phyloP scores from a whole-genome alignment of 2,888 invertebrate species.

The Acleris laterana region DNA sequence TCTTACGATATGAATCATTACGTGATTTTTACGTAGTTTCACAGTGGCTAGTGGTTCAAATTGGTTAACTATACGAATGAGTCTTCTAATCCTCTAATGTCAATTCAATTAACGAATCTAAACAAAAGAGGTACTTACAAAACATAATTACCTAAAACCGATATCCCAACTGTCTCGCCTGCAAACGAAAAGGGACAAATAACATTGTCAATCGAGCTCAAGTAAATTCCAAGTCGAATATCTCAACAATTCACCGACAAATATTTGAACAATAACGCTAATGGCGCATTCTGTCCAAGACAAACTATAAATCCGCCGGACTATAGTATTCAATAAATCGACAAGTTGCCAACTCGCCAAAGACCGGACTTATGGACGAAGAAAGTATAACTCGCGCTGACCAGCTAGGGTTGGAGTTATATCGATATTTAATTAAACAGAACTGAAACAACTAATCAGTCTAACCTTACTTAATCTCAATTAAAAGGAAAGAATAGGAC shows the following conservation, averaged over 20 bases:
- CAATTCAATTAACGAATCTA: too few species aligned
- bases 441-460: not conserved
- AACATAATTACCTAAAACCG: too few species aligned
- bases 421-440: constrained; percentile 10
- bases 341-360: constrained; percentile 72
- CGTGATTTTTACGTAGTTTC: too few species aligned
- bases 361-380: constrained; percentile 81
- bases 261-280: constrained; percentile 41
- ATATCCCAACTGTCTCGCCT: not conserved
- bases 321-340: constrained; percentile 72
- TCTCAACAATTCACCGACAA: constrained; percentile 44
- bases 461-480: too few species aligned
- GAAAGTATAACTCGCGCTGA: constrained; percentile 76
- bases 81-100: too few species aligned
- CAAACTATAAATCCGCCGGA: constrained; percentile 70
- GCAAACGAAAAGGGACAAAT: constrained; percentile 13
- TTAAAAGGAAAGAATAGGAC: too few species aligned
- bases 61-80: too few species aligned
- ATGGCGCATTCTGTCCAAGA: constrained; percentile 62
- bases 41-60: too few species aligned
- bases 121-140: too few species aligned
- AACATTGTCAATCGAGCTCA: constrained; percentile 24
- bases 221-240: constrained; percentile 47
- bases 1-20: too few species aligned
- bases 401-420: constrained; percentile 40